phyloP scores from a whole-genome alignment of 2,113 vertebrate species.

The Albula goreensis region DNA sequence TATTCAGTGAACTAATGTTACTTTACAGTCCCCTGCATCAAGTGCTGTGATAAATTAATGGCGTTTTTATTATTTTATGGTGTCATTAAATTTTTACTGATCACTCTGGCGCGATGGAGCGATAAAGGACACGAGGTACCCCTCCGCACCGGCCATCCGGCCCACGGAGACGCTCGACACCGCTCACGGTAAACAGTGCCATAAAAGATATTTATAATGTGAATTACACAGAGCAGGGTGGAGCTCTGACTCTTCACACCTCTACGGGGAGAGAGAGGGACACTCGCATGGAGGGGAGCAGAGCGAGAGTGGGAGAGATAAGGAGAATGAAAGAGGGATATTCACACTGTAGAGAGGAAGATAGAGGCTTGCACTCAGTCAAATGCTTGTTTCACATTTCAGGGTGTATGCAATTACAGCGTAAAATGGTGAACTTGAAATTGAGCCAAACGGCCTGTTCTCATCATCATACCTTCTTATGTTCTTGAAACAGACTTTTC shows the following conservation, averaged over 20 bases:
- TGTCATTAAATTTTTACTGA: slow-evolving; percentile 99
- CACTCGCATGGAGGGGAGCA: background rate
- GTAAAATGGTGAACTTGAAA: no score
- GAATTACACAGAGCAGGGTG: slow-evolving; percentile 62
- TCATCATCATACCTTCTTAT: no score
- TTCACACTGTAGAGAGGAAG: background rate
- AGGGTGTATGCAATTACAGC: no score
- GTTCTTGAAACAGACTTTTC: no score
- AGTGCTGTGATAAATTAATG: slow-evolving; percentile 88
- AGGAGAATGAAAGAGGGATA: background rate
- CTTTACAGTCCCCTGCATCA: slow-evolving; percentile 91
- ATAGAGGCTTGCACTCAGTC: background rate
- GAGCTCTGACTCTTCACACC: background rate
- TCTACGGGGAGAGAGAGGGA: background rate
- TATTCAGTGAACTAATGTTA: slow-evolving; percentile 94
- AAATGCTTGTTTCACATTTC: no score
- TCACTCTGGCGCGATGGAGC: slow-evolving; percentile 94
- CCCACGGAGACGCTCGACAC: slow-evolving; percentile 58
- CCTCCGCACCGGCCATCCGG: no score
- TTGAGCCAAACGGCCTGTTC: no score
- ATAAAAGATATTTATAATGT: slow-evolving; percentile 84
- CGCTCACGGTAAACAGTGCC: slow-evolving; percentile 75
- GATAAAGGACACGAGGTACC: slow-evolving; percentile 83
- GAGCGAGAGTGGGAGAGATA: background rate
- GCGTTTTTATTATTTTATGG: slow-evolving; percentile 98